These are phyloP conservation scores for Pteropus rufus DNA, from an alignment of 2,797 vertebrate genomes.

Conservation along the genomic window DNA sequence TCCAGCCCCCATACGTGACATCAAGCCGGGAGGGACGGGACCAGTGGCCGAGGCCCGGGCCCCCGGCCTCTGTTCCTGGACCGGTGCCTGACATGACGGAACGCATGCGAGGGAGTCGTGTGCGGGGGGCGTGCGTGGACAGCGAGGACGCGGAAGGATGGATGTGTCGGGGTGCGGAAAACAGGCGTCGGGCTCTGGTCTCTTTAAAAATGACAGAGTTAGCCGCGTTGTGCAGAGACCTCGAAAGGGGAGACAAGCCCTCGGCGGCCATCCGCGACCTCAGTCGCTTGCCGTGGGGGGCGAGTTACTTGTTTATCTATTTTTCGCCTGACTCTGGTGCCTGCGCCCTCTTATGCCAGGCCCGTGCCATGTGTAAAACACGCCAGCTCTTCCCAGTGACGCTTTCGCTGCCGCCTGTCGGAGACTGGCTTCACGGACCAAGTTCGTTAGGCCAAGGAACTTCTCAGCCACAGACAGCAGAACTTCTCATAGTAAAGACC, in stretches of 20 bases:
- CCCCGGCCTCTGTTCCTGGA: accelerated
- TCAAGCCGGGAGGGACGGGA: too few species aligned
- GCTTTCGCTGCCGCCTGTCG: not conserved
- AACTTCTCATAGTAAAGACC: not conserved
- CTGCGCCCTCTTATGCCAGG: too few species aligned
- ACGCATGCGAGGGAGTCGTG: not conserved
- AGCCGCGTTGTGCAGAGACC: not conserved
- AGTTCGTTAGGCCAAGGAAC: not conserved
- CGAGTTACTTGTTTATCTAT: not conserved
- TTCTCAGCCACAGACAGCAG: not conserved
- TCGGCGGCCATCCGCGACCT: too few species aligned
- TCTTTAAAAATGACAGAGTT: not conserved
- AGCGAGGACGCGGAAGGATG: accelerated
- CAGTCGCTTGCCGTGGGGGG: too few species aligned
- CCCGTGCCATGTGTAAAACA: too few species aligned
- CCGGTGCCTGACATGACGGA: not conserved
- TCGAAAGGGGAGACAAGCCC: not conserved
- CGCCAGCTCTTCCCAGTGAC: not conserved
- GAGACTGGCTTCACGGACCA: too few species aligned
- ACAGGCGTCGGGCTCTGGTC: not conserved
- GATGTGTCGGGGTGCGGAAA: not conserved
- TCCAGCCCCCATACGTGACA: accelerated
- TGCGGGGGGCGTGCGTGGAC: not conserved
- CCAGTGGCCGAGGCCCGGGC: accelerated
- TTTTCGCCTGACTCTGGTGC: not conserved